Evolutionary conservation across 2,888 invertebrate genomes (phyloP), one percentile per base, ranked within the genome.

Genomic region (Fragum sueziense): DNA sequence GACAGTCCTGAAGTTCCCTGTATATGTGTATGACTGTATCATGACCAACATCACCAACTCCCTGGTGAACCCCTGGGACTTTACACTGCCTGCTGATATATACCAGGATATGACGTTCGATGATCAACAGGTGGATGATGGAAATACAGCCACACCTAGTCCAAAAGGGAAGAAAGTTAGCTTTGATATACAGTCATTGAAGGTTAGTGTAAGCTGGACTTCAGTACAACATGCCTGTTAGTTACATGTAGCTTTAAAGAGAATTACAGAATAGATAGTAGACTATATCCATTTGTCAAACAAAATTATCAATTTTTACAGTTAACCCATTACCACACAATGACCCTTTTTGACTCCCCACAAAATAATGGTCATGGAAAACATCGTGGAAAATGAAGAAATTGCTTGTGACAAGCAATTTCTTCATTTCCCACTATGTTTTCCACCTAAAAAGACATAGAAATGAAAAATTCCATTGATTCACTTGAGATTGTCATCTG

Each of bases 21-120:
- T 96, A 74, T 96, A 95, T 88, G 94, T 95, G n/a, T 96, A 95
- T 88, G 95, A 96, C 90, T 96, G 96, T 90, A 95, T 95, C 1
- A 91, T 95, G 62, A 94, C 94, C 31, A 92, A 94, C 77, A 91
- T 96, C 47, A 95, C 95, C 2, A 90, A 91, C 68, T 91, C 92
- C 25, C 86, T 93, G 17, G 86, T 93, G 41, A 89, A 91, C 74
- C 82, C 86, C 0, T 89, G 90, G 87, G 86, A 87, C 20, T 88
- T 87, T 54, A 76, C 82, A 47, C 76, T 86, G 1, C 87, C 87
- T 31, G 70, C 85, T 14, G 93, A 93, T 77, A 85, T 91, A 27
- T 91, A 80, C 76, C 89, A 92, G 69, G 92, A 93, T 85, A 80
- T 91, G 83, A 89, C 89, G 1, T 93, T 91, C 80, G 87, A 89